Evolutionary conservation across 2,888 invertebrate genomes (phyloP).

Genomic region (Julus scandinavius): DNA sequence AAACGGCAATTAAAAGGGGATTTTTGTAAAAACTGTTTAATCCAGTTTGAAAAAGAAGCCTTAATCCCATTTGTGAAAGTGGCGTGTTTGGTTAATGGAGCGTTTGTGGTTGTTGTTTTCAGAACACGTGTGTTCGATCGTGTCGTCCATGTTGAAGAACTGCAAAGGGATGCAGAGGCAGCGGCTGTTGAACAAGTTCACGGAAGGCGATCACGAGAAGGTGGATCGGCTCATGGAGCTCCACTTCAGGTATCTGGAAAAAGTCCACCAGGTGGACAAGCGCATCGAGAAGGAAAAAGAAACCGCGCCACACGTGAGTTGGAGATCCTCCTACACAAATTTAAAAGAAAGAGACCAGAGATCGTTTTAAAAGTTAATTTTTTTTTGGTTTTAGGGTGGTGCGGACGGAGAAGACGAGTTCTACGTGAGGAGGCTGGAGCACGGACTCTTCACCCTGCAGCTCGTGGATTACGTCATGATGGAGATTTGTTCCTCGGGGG

Average conservation of each 20-base stretch:
- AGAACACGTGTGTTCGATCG: slow-evolving; percentile 94
- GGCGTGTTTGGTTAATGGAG: too few species aligned
- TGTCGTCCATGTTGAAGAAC: slow-evolving; percentile 91
- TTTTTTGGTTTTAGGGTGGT: slow-evolving; percentile 66
- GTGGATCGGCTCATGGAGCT: slow-evolving; percentile 95
- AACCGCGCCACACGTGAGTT: too few species aligned
- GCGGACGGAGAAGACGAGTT: slow-evolving; percentile 84
- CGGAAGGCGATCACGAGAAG: slow-evolving; percentile 98
- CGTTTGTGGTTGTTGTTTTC: slow-evolving; percentile 57
- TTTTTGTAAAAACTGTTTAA: too few species aligned
- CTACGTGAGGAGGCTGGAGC: slow-evolving; percentile 88
- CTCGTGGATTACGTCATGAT: slow-evolving; percentile 83
- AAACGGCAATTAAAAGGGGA: too few species aligned
- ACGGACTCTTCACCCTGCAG: slow-evolving; percentile 96
- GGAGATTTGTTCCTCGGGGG: slow-evolving; percentile 66
- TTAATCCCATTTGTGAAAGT: too few species aligned
- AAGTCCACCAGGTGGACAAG: slow-evolving; percentile 85
- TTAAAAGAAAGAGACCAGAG: too few species aligned
- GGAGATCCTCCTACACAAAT: too few species aligned
- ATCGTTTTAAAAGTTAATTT: too few species aligned
- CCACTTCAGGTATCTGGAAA: slow-evolving; percentile 96
- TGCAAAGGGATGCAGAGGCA: slow-evolving; percentile 91
- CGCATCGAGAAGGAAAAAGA: slow-evolving; percentile 73
- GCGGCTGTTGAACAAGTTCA: slow-evolving; percentile 92
- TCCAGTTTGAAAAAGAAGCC: too few species aligned